Evolutionary conservation across 2,113 vertebrate genomes (phyloP).

Genomic region (Rhombomys opimus): DNA sequence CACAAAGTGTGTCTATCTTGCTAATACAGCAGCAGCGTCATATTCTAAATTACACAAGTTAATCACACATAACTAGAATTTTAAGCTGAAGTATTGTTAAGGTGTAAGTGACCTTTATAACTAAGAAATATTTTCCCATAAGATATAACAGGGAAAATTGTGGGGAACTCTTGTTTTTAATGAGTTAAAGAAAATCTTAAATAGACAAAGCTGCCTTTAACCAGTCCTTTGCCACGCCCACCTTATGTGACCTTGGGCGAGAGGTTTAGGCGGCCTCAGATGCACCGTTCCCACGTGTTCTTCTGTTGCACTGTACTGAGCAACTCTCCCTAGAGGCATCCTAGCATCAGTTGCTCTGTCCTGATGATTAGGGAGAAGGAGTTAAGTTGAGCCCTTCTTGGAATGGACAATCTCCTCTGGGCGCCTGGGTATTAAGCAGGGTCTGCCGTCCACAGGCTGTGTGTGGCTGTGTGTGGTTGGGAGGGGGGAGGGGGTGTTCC

Average conservation of each 20-base stretch:
- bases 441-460: neutral
- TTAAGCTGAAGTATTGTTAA: conserved; percentile 49
- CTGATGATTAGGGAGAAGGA: fast-evolving
- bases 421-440: neutral
- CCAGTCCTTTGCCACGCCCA: neutral
- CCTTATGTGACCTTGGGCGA: neutral
- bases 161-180: conserved; percentile 16
- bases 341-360: fast-evolving
- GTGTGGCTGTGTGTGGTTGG: neutral
- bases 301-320: fast-evolving
- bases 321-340: neutral
- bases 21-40: conserved; percentile 64
- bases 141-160: neutral
- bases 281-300: fast-evolving
- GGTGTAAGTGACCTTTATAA: conserved; percentile 58
- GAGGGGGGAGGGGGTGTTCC: fast-evolving
- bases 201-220: neutral
- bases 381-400: neutral
- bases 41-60: conserved; percentile 71
- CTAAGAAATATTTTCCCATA: neutral
- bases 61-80: conserved; percentile 75
- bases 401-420: neutral
- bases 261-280: neutral
- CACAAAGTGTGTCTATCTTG: conserved; percentile 71
- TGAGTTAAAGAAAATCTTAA: neutral